Evolutionary conservation across 2,888 invertebrate genomes (phyloP).

Genomic region (Pachycephus smyrnensis): DNA sequence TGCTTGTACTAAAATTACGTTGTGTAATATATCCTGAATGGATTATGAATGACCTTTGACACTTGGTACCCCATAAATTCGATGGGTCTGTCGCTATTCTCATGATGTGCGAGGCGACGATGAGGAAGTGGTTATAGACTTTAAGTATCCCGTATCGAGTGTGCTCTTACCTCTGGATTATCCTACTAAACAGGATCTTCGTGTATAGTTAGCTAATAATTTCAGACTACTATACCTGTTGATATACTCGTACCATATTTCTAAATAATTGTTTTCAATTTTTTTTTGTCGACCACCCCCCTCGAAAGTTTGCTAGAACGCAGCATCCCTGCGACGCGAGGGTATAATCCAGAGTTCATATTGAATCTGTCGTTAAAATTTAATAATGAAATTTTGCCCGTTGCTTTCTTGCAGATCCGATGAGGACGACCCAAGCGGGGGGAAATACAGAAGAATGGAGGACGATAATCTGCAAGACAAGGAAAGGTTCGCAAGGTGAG

Average conservation of each 20-base stretch:
- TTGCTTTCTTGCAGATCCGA: slow-evolving; percentile 75
- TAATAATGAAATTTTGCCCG: slow-evolving; percentile 14
- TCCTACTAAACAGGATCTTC: background rate
- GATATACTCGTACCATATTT: background rate
- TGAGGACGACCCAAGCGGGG: slow-evolving; percentile 88
- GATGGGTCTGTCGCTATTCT: background rate
- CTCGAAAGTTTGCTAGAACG: background rate
- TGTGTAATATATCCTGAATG: background rate
- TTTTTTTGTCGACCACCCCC: background rate
- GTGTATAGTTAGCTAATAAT: background rate
- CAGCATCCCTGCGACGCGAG: background rate
- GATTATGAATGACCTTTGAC: background rate
- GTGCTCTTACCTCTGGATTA: background rate
- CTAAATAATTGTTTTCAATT: background rate
- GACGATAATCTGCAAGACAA: slow-evolving; percentile 96
- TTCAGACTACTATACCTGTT: background rate
- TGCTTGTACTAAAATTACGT: no score
- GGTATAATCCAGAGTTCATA: slow-evolving; percentile 16
- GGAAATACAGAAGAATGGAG: slow-evolving; percentile 89
- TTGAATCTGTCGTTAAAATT: background rate
- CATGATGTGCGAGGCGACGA: background rate
- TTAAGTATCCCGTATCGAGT: background rate
- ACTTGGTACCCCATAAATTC: background rate
- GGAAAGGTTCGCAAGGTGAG: slow-evolving; percentile 94
- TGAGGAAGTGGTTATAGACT: background rate